phyloP scores from a whole-genome alignment of 2,888 invertebrate genomes.

The Leucophora obtusa region DNA sequence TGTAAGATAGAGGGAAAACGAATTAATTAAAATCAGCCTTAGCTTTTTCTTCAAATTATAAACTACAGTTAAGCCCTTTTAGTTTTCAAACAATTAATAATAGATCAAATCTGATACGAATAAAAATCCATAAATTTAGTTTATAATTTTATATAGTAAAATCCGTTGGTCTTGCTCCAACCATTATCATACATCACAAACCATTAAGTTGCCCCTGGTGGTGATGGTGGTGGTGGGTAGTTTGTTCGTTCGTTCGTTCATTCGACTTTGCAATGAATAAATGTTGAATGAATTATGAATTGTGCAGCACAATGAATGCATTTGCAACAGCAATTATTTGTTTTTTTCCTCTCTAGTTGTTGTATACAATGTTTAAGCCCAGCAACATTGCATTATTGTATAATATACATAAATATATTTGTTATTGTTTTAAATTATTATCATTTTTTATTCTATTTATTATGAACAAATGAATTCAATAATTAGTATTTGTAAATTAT shows the following conservation, averaged over 20 bases:
- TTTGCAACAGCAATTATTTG: conserved; percentile 50
- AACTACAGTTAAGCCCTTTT: too few relatives aligned
- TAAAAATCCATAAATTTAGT: not conserved
- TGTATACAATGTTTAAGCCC: not conserved
- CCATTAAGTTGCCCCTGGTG: not conserved
- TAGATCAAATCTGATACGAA: not conserved
- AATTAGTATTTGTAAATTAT: not conserved
- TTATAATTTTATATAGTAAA: not conserved
- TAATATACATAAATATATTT: not conserved
- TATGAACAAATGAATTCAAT: conserved; percentile 5
- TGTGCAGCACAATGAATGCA: conserved; percentile 33
- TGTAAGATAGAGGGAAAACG: too few relatives aligned
- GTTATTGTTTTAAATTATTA: conserved; percentile 4
- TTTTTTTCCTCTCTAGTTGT: not conserved
- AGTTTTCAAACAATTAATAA: not conserved
- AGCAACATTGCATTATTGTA: not conserved
- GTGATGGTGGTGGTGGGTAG: not conserved
- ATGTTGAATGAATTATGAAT: conserved; percentile 28
- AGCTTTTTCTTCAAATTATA: not conserved
- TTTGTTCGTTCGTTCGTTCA: not conserved
- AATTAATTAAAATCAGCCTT: too few relatives aligned
- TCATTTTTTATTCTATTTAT: not conserved
- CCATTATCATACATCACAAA: not conserved
- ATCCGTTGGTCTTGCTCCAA: not conserved
- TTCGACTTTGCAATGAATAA: conserved; percentile 6